These are phyloP conservation scores for Tenualosa ilisha DNA, from an alignment of 2,797 vertebrate species.

Conservation along the genomic window DNA sequence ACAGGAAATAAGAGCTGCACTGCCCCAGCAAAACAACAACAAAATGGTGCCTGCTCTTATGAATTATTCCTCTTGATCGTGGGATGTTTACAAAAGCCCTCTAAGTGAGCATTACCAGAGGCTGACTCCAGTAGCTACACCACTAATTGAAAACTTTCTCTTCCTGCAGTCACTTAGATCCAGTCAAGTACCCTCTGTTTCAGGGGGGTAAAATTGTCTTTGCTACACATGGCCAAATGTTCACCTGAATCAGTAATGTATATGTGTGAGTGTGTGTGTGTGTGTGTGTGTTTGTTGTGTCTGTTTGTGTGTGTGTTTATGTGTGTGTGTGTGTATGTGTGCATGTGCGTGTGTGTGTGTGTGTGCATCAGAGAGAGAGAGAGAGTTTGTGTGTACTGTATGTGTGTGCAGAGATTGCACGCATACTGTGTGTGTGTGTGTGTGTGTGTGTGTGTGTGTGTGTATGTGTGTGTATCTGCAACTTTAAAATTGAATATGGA, in stretches of 20 bases:
- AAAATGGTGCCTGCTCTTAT: conserved; percentile 61
- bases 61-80: conserved; percentile 70
- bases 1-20: conserved; percentile 43
- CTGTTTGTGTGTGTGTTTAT: neutral
- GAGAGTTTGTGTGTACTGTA: no score
- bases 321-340: neutral
- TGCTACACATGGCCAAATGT: neutral
- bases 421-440: no score
- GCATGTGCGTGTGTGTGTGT: neutral
- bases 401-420: no score
- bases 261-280: conserved; percentile 32
- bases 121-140: conserved; percentile 39
- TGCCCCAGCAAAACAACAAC: conserved; percentile 55
- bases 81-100: conserved; percentile 57
- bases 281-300: conserved; percentile 19
- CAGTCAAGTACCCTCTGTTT: conserved; percentile 10
- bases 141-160: conserved; percentile 34
- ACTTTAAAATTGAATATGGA: neutral
- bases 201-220: neutral
- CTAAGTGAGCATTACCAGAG: conserved; percentile 41
- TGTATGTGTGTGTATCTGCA: no score
- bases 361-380: no score
- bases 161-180: conserved; percentile 12
- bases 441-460: no score
- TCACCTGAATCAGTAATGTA: neutral